Conservation (phyloP, 1,140 invertebrate species). For the Zaprionus nigranus region DNA sequence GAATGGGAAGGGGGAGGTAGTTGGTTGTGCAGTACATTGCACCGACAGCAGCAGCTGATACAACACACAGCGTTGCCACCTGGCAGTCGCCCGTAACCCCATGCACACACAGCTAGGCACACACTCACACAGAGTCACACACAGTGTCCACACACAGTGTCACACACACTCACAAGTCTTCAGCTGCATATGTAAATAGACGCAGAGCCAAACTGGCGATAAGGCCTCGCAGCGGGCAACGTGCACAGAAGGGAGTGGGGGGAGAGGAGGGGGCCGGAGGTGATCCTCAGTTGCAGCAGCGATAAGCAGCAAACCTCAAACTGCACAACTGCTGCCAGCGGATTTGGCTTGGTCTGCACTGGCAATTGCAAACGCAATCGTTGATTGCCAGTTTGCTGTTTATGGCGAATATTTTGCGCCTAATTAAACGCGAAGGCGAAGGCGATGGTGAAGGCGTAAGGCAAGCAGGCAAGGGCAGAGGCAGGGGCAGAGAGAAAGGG, state of each 20-base stretch:
- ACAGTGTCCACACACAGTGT: not conserved
- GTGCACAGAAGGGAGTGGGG: not conserved
- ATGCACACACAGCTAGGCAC: not conserved
- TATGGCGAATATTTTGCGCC: constrained; percentile 63
- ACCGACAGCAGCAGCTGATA: constrained; percentile 29
- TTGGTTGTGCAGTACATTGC: constrained; percentile 40
- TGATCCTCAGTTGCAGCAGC: constrained; percentile 2
- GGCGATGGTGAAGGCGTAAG: constrained; percentile 22
- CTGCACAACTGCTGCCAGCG: not conserved
- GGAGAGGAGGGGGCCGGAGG: too few species aligned
- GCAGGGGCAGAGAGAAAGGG: too few species aligned
- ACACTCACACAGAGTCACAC: not conserved
- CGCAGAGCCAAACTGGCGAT: constrained; percentile 1
- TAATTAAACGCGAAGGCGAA: constrained; percentile 64
- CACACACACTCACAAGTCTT: not conserved
- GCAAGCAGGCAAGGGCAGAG: constrained; percentile 13
- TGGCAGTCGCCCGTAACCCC: not conserved
- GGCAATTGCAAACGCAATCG: constrained; percentile 25
- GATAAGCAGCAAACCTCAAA: constrained; percentile 2
- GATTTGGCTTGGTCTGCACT: constrained; percentile 13
- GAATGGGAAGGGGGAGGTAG: not conserved
- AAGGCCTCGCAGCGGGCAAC: not conserved
- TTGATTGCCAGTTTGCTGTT: constrained; percentile 40
- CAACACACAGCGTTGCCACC: constrained; percentile 10
- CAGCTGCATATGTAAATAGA: not conserved